Evolutionary conservation across 2,888 invertebrate species (phyloP).

Genomic region (Cantharis nigra): DNA sequence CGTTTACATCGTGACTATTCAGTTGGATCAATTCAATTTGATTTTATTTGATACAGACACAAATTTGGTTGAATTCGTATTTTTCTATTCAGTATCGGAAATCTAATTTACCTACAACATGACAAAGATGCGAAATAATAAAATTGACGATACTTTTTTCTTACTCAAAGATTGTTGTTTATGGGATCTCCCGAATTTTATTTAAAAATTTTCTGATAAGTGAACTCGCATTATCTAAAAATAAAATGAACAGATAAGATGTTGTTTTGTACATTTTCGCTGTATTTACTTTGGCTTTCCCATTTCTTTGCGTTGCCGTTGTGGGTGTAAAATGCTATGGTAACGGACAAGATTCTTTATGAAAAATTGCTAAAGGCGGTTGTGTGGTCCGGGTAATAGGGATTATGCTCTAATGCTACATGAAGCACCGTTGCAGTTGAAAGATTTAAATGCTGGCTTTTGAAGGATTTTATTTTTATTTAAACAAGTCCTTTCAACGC

Average conservation of each 20-base stretch:
- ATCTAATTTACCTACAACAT: constrained; percentile 31
- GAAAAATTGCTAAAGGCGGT: neutral
- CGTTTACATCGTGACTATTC: constrained; percentile 31
- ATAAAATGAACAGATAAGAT: neutral
- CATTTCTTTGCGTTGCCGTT: neutral
- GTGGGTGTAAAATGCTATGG: neutral
- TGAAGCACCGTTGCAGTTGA: neutral
- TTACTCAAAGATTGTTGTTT: neutral
- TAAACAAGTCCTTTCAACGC: neutral
- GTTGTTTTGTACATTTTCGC: neutral
- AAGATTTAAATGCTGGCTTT: neutral
- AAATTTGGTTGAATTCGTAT: constrained; percentile 30
- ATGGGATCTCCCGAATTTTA: neutral
- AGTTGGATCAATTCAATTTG: constrained; percentile 31
- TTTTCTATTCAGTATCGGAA: constrained; percentile 26
- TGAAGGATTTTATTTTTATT: neutral
- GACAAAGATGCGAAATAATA: constrained; percentile 28
- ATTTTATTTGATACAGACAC: constrained; percentile 30
- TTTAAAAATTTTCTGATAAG: neutral
- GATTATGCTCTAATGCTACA: neutral
- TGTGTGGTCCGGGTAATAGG: neutral
- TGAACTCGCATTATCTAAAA: neutral
- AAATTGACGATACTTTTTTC: constrained; percentile 6
- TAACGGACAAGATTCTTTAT: neutral
- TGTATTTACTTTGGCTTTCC: neutral